These are phyloP conservation scores for Phaenicophaeus curvirostris DNA, from an alignment of 2,797 vertebrate genomes.

Conservation along the genomic window DNA sequence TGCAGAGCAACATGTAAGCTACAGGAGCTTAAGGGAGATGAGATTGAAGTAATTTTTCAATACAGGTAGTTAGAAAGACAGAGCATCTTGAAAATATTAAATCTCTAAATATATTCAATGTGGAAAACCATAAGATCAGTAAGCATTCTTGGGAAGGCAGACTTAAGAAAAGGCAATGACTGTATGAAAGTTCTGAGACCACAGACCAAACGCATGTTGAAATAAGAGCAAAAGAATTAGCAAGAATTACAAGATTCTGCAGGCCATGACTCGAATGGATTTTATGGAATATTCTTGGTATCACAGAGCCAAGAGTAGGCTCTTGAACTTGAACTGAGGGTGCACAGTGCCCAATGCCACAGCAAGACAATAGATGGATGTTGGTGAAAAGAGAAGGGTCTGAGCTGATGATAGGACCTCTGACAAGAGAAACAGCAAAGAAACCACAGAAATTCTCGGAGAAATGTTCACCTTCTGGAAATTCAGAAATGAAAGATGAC, in stretches of 20 bases:
- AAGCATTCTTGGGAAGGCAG: background rate
- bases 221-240: background rate
- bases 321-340: background rate
- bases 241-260: background rate
- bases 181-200: background rate
- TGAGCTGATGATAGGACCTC: background rate
- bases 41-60: background rate
- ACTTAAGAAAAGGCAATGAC: background rate
- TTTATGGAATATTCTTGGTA: background rate
- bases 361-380: background rate
- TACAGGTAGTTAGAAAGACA: background rate
- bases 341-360: background rate
- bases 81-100: background rate
- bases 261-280: background rate
- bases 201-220: background rate
- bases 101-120: background rate
- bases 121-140: rapidly evolving
- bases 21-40: background rate
- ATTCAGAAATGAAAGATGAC: background rate
- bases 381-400: rapidly evolving
- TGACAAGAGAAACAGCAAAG: background rate
- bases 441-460: background rate
- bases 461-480: background rate
- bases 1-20: background rate
- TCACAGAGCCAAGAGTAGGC: background rate